Percentiles rank a stretch among this genome's conserved stretches.
Evolutionary conservation across 2,113 vertebrate species (phyloP).

Genomic region (Egretta garzetta): DNA sequence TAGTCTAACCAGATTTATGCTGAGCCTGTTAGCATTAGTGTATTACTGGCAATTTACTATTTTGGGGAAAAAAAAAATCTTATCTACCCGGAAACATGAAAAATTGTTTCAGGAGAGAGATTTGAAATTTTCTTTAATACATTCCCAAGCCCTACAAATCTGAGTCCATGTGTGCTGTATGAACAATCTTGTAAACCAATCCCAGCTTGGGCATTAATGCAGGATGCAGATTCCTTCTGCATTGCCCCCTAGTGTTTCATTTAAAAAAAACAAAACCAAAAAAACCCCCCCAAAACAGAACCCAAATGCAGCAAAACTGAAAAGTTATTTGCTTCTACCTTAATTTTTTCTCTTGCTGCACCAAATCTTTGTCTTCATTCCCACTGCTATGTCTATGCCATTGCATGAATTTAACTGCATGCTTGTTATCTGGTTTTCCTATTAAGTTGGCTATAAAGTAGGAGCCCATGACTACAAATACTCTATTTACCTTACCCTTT

Average conservation of each 20-base stretch:
- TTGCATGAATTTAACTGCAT: not conserved
- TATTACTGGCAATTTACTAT: not conserved
- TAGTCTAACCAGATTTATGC: not conserved
- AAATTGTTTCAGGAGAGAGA: not conserved
- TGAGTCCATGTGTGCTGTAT: fast-evolving
- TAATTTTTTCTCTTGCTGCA: not conserved
- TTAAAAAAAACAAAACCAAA: not conserved
- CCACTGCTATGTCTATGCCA: fast-evolving
- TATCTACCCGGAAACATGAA: not conserved
- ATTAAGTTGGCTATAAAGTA: not conserved
- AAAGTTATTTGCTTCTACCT: not conserved
- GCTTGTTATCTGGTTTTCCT: not conserved
- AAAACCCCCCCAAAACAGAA: not conserved
- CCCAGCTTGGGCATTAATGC: fast-evolving
- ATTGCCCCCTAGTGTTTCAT: conserved; percentile 15
- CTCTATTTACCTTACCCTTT: not conserved
- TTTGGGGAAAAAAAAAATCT: not conserved
- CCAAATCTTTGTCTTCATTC: not conserved
- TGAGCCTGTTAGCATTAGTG: not conserved
- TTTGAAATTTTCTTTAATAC: not conserved
- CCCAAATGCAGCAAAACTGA: not conserved
- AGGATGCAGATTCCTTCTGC: not conserved
- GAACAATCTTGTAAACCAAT: fast-evolving
- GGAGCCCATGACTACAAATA: not conserved
- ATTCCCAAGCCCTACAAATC: not conserved